phyloP scores from a whole-genome alignment of 2,888 invertebrate genomes.

The Rotaria sp. region DNA sequence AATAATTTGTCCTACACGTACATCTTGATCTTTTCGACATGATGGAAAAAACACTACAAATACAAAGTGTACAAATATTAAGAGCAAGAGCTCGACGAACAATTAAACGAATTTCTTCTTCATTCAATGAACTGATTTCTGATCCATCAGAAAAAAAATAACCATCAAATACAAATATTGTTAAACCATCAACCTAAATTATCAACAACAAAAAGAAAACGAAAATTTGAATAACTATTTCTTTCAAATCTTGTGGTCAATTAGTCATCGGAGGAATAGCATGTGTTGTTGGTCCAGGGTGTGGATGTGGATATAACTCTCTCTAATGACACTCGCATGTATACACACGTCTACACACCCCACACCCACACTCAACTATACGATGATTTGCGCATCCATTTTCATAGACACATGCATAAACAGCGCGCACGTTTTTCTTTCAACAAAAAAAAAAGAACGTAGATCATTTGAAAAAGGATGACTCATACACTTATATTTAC shows the following conservation, averaged over 20 bases:
- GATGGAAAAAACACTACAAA: slow-evolving; percentile 50
- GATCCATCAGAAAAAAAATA: slow-evolving; percentile 48
- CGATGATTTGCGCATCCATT: too few relatives aligned
- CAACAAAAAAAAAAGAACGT: too few relatives aligned
- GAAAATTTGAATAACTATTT: slow-evolving; percentile 36
- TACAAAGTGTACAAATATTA: slow-evolving; percentile 46
- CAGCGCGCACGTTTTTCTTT: too few relatives aligned
- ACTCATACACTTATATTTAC: too few relatives aligned
- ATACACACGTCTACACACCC: too few relatives aligned
- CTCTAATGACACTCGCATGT: slow-evolving; percentile 50
- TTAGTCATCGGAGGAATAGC: slow-evolving; percentile 48
- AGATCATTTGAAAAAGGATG: too few relatives aligned
- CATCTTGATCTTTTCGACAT: slow-evolving; percentile 46
- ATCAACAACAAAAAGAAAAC: not conserved
- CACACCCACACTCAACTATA: too few relatives aligned
- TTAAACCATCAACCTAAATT: not conserved
- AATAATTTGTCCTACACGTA: slow-evolving; percentile 44
- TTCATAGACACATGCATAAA: too few relatives aligned
- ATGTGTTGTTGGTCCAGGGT: slow-evolving; percentile 46
- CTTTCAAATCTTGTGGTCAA: slow-evolving; percentile 45
- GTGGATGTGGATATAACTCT: slow-evolving; percentile 48
- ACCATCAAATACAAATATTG: slow-evolving; percentile 44
- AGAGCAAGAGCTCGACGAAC: slow-evolving; percentile 38
- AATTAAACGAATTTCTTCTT: slow-evolving; percentile 44
- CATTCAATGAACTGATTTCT: slow-evolving; percentile 44